A percentile compares a stretch with the other conserved stretches of the same genome.
These are phyloP conservation scores for Trachelipus rathkii DNA, from an alignment of 1,140 invertebrate genomes.

Conservation along the genomic window DNA sequence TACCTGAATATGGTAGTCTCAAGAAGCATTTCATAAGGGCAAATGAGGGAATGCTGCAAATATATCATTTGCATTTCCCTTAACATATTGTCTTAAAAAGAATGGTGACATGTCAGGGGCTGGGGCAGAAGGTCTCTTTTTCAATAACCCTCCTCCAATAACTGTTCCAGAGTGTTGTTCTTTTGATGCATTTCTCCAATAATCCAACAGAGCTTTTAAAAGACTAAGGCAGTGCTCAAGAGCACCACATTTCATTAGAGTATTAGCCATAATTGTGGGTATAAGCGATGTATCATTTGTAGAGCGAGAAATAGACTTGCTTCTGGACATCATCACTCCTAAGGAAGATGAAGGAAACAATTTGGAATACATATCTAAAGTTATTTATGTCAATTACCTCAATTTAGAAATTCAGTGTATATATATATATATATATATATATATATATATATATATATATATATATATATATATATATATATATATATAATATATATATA, in stretches of 20 bases:
- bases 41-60: slow-evolving; percentile 90
- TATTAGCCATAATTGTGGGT: slow-evolving; percentile 68
- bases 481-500: no score
- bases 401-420: no score
- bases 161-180: slow-evolving; percentile 55
- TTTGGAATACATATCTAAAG: no score
- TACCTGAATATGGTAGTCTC: slow-evolving; percentile 91
- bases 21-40: slow-evolving; percentile 90
- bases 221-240: slow-evolving; percentile 77
- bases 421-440: no score
- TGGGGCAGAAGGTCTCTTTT: slow-evolving; percentile 67
- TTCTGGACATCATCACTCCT: slow-evolving; percentile 74
- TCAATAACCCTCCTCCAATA: slow-evolving; percentile 63
- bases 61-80: slow-evolving; percentile 83
- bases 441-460: no score
- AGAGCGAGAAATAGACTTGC: slow-evolving; percentile 55
- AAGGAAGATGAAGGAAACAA: slow-evolving; percentile 32
- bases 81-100: slow-evolving; percentile 88
- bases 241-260: slow-evolving; percentile 70
- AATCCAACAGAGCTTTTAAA: slow-evolving; percentile 71
- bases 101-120: slow-evolving; percentile 93
- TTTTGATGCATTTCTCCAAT: slow-evolving; percentile 65
- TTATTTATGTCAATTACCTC: no score
- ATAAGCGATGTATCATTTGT: slow-evolving; percentile 56
- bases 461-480: no score